phyloP scores from a whole-genome alignment of 2,797 vertebrate genomes.

The Muscicapa comitata region DNA sequence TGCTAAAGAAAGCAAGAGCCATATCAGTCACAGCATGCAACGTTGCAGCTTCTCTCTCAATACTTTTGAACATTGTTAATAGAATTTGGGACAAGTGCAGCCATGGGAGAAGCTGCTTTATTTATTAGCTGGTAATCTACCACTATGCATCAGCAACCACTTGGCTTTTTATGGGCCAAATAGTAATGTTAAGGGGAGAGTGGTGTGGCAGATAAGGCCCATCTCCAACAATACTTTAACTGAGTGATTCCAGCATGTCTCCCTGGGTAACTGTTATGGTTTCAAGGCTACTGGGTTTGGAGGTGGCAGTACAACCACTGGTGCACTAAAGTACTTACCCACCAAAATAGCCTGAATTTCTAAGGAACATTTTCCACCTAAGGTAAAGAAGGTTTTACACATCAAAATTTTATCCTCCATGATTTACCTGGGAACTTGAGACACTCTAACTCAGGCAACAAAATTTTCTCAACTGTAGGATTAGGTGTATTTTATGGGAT shows the following conservation, averaged over 20 bases:
- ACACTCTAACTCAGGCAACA: fast-evolving
- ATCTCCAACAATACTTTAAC: neutral
- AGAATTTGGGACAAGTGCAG: neutral
- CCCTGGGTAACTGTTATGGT: neutral
- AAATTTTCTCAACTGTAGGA: neutral
- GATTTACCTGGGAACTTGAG: neutral
- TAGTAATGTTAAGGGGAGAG: neutral
- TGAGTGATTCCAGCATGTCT: neutral
- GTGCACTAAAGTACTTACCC: neutral
- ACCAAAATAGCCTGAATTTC: neutral
- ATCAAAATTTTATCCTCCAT: neutral
- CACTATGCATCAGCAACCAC: neutral
- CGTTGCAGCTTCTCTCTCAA: neutral
- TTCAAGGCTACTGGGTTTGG: neutral
- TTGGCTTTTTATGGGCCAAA: neutral
- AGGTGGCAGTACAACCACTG: neutral
- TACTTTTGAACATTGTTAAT: neutral
- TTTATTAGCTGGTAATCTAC: neutral
- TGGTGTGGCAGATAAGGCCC: neutral
- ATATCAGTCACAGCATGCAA: neutral
- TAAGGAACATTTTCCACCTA: neutral
- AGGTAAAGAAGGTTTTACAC: neutral
- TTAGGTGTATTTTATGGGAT: neutral
- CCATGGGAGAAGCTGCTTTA: neutral
- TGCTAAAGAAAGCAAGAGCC: neutral